phyloP scores from a whole-genome alignment of 2,113 vertebrate species.

The Pongo abelii region DNA sequence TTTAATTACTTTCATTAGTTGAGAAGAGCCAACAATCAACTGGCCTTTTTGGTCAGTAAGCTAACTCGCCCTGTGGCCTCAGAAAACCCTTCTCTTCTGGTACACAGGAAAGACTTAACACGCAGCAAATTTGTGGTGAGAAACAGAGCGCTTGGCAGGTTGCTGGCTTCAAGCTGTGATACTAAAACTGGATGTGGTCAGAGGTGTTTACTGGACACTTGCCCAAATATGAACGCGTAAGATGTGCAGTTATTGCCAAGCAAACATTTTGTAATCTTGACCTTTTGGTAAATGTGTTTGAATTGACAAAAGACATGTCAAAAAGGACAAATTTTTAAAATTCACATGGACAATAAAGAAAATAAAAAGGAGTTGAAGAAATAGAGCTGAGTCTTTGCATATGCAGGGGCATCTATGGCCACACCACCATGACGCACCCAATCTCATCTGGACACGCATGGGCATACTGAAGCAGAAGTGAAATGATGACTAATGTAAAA shows the following conservation, averaged over 20 bases:
- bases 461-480: not conserved
- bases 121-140: not conserved
- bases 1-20: not conserved
- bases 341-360: not conserved
- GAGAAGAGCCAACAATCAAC: not conserved
- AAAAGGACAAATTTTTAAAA: not conserved
- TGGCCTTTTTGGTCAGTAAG: not conserved
- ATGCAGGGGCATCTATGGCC: not conserved
- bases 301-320: not conserved
- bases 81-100: no score
- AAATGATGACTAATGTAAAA: not conserved
- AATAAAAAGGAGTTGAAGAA: not conserved
- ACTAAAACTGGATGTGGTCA: not conserved
- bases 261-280: not conserved
- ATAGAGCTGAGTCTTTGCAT: not conserved
- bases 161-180: not conserved
- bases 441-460: fast-evolving
- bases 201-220: not conserved
- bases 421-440: not conserved
- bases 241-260: not conserved
- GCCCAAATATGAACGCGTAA: slow-evolving; percentile 13
- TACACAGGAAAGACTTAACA: no score
- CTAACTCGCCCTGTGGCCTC: not conserved
- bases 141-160: not conserved
- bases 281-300: not conserved